Base-by-base conservation (phyloP, 2,888 invertebrate genomes). In the Seira musarum region DNA sequence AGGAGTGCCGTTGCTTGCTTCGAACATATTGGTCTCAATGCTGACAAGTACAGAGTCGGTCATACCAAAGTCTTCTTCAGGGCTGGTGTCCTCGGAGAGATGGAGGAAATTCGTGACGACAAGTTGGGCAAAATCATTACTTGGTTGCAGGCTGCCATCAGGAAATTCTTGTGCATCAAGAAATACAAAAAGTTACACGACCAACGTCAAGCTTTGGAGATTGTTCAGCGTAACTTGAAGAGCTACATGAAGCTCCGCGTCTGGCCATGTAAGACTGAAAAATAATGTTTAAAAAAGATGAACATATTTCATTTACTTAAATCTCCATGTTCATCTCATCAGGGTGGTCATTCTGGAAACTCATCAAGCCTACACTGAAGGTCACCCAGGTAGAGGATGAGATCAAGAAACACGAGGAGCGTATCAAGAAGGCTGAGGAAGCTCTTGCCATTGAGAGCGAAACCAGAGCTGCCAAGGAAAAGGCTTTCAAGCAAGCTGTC, bases 51-150 rank as follows among this genome's bases (percentile, higher is more conserved):
- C 93, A 94, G 97, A 92, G 94, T 98, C 90, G 99, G 99, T 91
- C 95, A 96, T 91, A 99, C 98, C 87, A 99, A 99, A 97, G 97
- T 98, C 89, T 99, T 99, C 96, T 99, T 99, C 97, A 97, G 99
- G 89, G 99, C 99, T 88, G 99, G 99, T 93, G 98, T 99, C 90
- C 92, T 99, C 93, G 99, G 99, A 95, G 96, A 96, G 91, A 96
- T 99, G 94, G 99, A 99, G 91, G 99, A 99, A 91, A 93, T 99
- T 91, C 96, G 99, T 93, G 99, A 99, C 91, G 99, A 99, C 90
- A 96, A 98, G 91, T 92, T 99, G 88, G 93, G 95, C 91, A 97
- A 97, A 92, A 98, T 99, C 90, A 95, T 99, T 89, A 95, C 97
- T 89, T 97, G 98, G 96, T 93, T 97, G 93, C 97, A 97, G 91